These are phyloP conservation scores for Saturnia japonica DNA, from an alignment of 2,888 invertebrate genomes.

Conservation along the genomic window DNA sequence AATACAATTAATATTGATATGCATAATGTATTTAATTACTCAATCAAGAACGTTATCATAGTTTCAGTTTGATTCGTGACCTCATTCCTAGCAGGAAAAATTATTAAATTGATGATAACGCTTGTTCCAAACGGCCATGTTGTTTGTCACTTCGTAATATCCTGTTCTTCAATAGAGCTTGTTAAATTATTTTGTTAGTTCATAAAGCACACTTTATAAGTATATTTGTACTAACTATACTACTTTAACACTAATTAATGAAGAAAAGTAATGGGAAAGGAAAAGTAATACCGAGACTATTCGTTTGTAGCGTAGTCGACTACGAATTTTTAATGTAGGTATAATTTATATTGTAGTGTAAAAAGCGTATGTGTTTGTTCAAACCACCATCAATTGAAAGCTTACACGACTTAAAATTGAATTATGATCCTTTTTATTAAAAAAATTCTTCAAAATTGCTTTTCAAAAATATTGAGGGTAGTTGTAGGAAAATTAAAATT, in stretches of 20 bases:
- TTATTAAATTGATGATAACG: constrained; percentile 76
- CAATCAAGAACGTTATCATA: constrained; percentile 37
- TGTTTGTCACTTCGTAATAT: constrained; percentile 48
- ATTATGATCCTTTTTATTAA: too few relatives aligned
- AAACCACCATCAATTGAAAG: too few relatives aligned
- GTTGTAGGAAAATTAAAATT: too few relatives aligned
- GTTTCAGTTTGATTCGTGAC: constrained; percentile 70
- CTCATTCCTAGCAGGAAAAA: constrained; percentile 78
- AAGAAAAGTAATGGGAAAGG: too few relatives aligned
- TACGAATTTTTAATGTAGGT: too few relatives aligned
- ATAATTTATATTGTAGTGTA: too few relatives aligned
- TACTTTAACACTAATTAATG: neutral
- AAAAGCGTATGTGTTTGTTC: too few relatives aligned
- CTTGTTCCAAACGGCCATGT: constrained; percentile 52
- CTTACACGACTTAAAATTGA: too few relatives aligned
- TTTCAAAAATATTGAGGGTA: too few relatives aligned
- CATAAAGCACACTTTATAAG: neutral
- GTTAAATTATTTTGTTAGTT: constrained; percentile 14
- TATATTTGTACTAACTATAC: neutral
- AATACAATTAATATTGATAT: neutral
- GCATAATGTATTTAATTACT: constrained; percentile 14
- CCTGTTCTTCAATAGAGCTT: constrained; percentile 28
- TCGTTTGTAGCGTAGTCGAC: too few relatives aligned
- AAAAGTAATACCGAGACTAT: too few relatives aligned
- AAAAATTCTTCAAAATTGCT: too few relatives aligned